Conservation (phyloP, 2,888 invertebrate species). For the Callosobruchus maculatus region DNA sequence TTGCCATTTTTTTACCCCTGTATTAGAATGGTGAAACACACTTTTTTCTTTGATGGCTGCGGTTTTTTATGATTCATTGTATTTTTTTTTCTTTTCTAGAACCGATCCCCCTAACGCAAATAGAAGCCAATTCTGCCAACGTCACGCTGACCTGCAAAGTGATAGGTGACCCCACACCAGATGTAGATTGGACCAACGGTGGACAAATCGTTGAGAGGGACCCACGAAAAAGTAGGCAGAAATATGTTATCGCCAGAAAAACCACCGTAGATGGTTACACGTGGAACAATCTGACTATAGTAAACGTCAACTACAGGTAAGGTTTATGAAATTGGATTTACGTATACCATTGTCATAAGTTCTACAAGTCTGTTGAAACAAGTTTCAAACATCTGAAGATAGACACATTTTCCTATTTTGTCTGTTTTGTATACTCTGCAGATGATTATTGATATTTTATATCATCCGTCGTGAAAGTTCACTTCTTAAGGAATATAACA, state of each 20-base stretch:
- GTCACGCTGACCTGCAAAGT: conserved; percentile 71
- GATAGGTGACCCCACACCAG: conserved; percentile 70
- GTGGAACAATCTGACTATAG: conserved; percentile 60
- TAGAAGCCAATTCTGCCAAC: conserved; percentile 61
- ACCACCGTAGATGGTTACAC: conserved; percentile 31
- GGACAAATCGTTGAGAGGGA: conserved; percentile 58
- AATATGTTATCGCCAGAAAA: conserved; percentile 51
- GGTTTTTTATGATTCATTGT: no score
- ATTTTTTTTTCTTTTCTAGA: conserved; percentile 45
- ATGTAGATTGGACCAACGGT: conserved; percentile 71
- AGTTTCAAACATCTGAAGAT: no score
- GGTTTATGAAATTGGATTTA: background rate
- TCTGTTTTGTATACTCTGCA: no score
- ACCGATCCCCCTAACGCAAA: conserved; percentile 55
- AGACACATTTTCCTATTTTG: no score
- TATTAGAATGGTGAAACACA: no score
- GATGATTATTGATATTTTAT: no score
- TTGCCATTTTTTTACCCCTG: no score
- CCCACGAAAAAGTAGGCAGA: conserved; percentile 46
- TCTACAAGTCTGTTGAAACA: no score
- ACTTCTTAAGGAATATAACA: no score
- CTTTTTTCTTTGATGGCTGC: no score
- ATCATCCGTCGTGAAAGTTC: no score
- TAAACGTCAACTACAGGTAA: conserved; percentile 45
- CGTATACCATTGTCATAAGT: no score